Evolutionary conservation across 1,140 invertebrate species (phyloP).

Genomic region (Theocolax elegans): DNA sequence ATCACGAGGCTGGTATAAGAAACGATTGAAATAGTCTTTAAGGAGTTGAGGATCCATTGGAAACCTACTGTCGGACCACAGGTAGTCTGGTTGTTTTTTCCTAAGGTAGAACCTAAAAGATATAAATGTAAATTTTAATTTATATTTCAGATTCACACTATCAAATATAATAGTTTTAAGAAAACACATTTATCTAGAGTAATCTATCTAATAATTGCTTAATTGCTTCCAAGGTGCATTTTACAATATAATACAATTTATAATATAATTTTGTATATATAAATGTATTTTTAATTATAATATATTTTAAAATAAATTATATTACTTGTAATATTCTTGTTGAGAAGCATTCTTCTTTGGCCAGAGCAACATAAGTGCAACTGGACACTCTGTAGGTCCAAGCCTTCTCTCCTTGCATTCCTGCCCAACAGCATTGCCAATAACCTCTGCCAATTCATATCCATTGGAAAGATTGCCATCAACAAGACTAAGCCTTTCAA

Average conservation of each 20-base stretch:
- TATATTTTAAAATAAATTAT: constrained; percentile 56
- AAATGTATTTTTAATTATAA: too few relatives aligned
- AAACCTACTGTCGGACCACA: constrained; percentile 85
- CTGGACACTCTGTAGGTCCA: constrained; percentile 86
- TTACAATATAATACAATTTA: too few relatives aligned
- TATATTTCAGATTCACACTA: too few relatives aligned
- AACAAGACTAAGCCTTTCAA: constrained; percentile 78
- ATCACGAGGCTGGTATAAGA: constrained; percentile 89
- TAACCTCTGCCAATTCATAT: constrained; percentile 92
- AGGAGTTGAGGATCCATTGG: constrained; percentile 90
- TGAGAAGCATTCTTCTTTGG: constrained; percentile 74
- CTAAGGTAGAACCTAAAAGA: constrained; percentile 81
- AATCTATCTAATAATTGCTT: too few relatives aligned
- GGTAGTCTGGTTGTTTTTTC: constrained; percentile 81
- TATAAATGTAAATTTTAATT: constrained; percentile 3
- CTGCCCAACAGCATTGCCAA: constrained; percentile 82
- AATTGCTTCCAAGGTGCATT: too few relatives aligned
- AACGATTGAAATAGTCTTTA: constrained; percentile 89
- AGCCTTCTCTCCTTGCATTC: constrained; percentile 94
- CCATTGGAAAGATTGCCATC: constrained; percentile 74
- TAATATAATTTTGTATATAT: too few relatives aligned
- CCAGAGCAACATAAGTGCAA: constrained; percentile 93
- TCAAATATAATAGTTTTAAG: too few relatives aligned
- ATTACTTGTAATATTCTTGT: constrained; percentile 70
- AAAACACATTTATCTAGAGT: too few relatives aligned